Percentiles rank a stretch among this genome's conserved stretches.
Evolutionary conservation across 1,140 invertebrate genomes (phyloP).

Genomic region (Drosophila nasuta): DNA sequence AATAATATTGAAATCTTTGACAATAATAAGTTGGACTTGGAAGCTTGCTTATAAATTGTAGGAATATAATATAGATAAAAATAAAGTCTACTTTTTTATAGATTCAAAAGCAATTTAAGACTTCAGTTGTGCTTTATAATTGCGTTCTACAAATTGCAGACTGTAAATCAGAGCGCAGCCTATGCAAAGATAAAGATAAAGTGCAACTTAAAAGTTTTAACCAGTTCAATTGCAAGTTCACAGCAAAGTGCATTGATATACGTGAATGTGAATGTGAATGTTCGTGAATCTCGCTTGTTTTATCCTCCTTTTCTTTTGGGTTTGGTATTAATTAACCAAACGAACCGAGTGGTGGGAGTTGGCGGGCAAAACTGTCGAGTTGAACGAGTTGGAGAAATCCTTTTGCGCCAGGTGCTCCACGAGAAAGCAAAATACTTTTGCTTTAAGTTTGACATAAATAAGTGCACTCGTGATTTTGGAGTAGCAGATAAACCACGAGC

Average conservation of each 20-base stretch:
- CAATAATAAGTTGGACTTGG: too few relatives aligned
- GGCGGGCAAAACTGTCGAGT: constrained; percentile 43
- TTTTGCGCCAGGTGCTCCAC: constrained; percentile 50
- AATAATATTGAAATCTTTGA: too few relatives aligned
- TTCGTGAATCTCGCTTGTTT: constrained; percentile 1
- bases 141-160: not conserved
- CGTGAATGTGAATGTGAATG: not conserved
- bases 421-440: constrained; percentile 50
- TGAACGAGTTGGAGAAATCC: constrained; percentile 34
- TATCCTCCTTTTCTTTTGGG: constrained; percentile 8
- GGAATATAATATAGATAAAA: too few relatives aligned
- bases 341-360: constrained; percentile 6
- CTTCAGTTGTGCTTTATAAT: not conserved
- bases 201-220: constrained; percentile 52
- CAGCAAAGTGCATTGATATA: constrained; percentile 26
- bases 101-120: not conserved
- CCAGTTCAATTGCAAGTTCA: constrained; percentile 52
- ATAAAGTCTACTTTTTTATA: too few relatives aligned
- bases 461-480: constrained; percentile 43
- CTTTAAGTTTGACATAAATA: constrained; percentile 57
- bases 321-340: constrained; percentile 67
- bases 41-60: too few relatives aligned
- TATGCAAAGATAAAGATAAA: constrained; percentile 18
- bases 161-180: not conserved
- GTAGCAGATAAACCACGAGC: constrained; percentile 25